Evolutionary conservation across 2,888 invertebrate species (phyloP).

Genomic region (Eupithecia insigniata): DNA sequence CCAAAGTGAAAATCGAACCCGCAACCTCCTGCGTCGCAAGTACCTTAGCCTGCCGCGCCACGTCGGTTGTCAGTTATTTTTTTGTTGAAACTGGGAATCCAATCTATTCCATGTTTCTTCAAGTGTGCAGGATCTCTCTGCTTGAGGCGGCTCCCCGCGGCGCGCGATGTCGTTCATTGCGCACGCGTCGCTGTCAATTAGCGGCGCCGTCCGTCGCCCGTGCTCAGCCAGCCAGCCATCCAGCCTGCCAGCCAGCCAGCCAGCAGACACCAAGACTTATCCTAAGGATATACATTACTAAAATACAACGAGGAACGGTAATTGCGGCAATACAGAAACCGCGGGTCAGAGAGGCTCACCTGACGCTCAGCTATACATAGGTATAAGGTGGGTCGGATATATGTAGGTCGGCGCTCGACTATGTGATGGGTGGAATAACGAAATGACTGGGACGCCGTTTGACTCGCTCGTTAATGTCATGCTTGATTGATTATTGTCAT

Average conservation of each 20-base stretch:
- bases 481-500: conserved; percentile 4
- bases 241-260: background rate
- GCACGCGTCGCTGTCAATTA: conserved; percentile 38
- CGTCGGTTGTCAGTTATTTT: too few relatives aligned
- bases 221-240: background rate
- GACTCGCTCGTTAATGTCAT: background rate
- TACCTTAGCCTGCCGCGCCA: too few relatives aligned
- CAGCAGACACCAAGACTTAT: conserved; percentile 13
- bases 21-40: too few relatives aligned
- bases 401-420: background rate
- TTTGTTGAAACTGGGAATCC: background rate
- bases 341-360: background rate
- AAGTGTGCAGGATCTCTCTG: background rate
- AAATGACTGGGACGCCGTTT: background rate
- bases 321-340: background rate
- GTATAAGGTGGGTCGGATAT: too few relatives aligned
- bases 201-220: conserved; percentile 24
- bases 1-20: too few relatives aligned
- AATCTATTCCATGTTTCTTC: background rate
- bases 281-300: conserved; percentile 15
- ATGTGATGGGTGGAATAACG: background rate
- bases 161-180: conserved; percentile 19
- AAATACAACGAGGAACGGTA: conserved; percentile 14
- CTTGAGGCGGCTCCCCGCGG: background rate
- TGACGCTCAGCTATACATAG: background rate